Evolutionary conservation across 2,888 invertebrate genomes (phyloP).

Genomic region (Slavum lentiscoides): DNA sequence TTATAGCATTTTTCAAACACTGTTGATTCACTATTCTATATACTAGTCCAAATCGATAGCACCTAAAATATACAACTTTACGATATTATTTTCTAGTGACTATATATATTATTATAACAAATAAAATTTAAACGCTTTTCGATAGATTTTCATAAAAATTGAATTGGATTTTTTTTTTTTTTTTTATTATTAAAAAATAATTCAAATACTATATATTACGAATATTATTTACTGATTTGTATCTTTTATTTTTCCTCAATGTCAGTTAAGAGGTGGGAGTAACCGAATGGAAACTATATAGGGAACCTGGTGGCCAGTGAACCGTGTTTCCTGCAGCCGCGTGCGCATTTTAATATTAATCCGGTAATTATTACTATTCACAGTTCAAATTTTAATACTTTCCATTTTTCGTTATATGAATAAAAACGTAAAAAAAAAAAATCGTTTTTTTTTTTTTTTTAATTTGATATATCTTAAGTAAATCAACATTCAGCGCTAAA

Average conservation of each 20-base stretch:
- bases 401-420: slow-evolving; percentile 39
- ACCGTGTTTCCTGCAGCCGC: slow-evolving; percentile 42
- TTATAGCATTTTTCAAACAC: not conserved
- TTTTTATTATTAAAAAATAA: not conserved
- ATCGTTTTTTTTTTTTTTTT: slow-evolving; percentile 17
- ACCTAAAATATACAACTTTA: not conserved
- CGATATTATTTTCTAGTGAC: too few relatives aligned
- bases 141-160: slow-evolving; percentile 5
- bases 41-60: not conserved
- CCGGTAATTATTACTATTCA: slow-evolving; percentile 44
- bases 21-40: not conserved
- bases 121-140: not conserved
- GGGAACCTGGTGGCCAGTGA: slow-evolving; percentile 43
- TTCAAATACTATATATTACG: slow-evolving; percentile 6
- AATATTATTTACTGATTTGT: slow-evolving; percentile 21
- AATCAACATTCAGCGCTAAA: not conserved
- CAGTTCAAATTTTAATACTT: slow-evolving; percentile 47
- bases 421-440: slow-evolving; percentile 13
- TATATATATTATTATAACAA: not conserved
- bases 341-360: slow-evolving; percentile 45
- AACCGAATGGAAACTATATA: slow-evolving; percentile 22
- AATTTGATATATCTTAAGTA: slow-evolving; percentile 3
- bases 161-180: not conserved
- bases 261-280: slow-evolving; percentile 24
- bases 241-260: slow-evolving; percentile 25